Percentiles rank a stretch among this genome's conserved stretches.
These are phyloP conservation scores for Piscicola geometra DNA, from an alignment of 2,888 invertebrate species.

Conservation along the genomic window DNA sequence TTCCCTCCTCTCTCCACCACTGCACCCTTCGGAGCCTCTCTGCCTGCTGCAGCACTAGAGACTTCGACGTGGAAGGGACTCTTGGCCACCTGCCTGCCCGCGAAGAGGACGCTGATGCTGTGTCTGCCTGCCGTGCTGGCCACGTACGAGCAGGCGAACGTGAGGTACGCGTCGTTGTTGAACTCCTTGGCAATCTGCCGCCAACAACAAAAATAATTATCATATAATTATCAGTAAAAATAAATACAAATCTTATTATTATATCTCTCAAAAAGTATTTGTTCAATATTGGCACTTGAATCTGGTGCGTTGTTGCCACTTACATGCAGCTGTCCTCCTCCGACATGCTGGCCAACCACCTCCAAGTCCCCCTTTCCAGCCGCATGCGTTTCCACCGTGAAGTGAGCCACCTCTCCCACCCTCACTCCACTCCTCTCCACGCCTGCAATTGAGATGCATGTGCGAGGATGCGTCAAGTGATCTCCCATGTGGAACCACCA, in stretches of 20 bases:
- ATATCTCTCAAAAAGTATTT: too few relatives aligned
- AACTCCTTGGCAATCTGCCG: conserved; percentile 70
- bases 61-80: conserved; percentile 73
- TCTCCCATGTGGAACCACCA: not conserved
- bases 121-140: conserved; percentile 73
- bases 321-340: conserved; percentile 58
- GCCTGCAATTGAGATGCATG: too few relatives aligned
- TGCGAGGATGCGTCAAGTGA: too few relatives aligned
- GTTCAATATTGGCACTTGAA: too few relatives aligned
- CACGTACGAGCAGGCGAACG: conserved; percentile 74
- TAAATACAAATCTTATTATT: too few relatives aligned
- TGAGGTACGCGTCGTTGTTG: conserved; percentile 76
- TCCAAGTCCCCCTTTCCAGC: conserved; percentile 75
- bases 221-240: too few relatives aligned
- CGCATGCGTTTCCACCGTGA: conserved; percentile 80
- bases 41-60: conserved; percentile 68
- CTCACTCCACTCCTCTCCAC: conserved; percentile 62
- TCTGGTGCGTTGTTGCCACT: too few relatives aligned
- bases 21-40: too few relatives aligned
- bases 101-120: conserved; percentile 69
- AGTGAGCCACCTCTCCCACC: conserved; percentile 74
- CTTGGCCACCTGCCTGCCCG: conserved; percentile 73
- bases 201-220: not conserved
- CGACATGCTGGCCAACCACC: conserved; percentile 64
- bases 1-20: too few relatives aligned